Conservation (phyloP, 2,113 vertebrate species). For the Cololabis saira region DNA sequence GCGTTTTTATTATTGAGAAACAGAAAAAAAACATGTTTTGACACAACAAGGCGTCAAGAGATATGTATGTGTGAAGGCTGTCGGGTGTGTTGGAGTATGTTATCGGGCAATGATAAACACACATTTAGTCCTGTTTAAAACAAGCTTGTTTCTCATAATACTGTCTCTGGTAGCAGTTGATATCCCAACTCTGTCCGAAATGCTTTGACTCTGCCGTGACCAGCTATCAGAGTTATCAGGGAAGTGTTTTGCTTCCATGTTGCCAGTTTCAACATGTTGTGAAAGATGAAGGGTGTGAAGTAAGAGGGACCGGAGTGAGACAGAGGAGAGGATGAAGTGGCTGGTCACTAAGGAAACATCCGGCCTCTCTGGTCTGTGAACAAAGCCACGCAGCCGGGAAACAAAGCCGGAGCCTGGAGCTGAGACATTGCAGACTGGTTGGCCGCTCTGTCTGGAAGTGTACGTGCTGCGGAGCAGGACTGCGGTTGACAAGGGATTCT, state of each 20-base stretch:
- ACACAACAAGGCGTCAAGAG: no score
- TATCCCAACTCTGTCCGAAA: no score
- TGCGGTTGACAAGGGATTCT: constrained; percentile 31
- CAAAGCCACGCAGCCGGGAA: constrained; percentile 64
- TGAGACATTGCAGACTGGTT: constrained; percentile 63
- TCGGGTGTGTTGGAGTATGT: no score
- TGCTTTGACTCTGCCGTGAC: no score
- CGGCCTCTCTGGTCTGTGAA: constrained; percentile 62
- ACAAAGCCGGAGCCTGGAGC: constrained; percentile 74
- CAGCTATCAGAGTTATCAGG: no score
- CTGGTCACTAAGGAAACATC: constrained; percentile 70
- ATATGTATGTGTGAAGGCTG: no score
- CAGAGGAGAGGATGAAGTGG: constrained; percentile 29
- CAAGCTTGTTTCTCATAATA: no score
- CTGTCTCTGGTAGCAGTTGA: no score
- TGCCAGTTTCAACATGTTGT: not conserved
- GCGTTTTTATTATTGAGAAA: no score
- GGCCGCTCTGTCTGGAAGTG: constrained; percentile 71
- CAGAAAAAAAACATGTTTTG: no score
- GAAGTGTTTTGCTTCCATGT: not conserved
- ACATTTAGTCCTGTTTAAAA: no score
- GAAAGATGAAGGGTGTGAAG: constrained; percentile 29
- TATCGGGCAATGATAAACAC: no score
- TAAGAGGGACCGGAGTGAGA: constrained; percentile 23
- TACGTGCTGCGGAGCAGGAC: constrained; percentile 77